These are phyloP conservation scores for Nasalis larvatus DNA, from an alignment of 2,113 vertebrate genomes.

Conservation along the genomic window DNA sequence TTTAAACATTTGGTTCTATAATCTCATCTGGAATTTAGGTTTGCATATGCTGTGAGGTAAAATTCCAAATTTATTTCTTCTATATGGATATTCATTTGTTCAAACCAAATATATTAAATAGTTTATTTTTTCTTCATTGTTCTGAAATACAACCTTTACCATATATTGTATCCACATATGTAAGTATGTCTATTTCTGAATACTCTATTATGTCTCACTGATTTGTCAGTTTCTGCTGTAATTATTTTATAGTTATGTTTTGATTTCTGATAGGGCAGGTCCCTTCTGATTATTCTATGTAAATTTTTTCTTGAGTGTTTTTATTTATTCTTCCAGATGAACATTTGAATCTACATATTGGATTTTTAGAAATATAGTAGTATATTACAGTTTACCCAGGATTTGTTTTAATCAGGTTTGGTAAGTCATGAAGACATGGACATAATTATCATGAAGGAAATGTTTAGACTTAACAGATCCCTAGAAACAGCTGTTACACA, in stretches of 20 bases:
- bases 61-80: slow-evolving; percentile 29
- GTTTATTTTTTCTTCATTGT: neutral
- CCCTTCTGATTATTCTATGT: neutral
- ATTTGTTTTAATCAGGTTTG: neutral
- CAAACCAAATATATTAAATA: neutral
- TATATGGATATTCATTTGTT: neutral
- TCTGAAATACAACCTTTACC: neutral
- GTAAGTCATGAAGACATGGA: neutral
- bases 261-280: slow-evolving; percentile 15
- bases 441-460: neutral
- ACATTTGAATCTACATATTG: slow-evolving; percentile 17
- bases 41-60: neutral
- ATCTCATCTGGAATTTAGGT: neutral
- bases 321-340: neutral
- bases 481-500: neutral
- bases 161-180: neutral
- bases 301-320: neutral
- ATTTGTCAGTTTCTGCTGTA: slow-evolving; percentile 22
- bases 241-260: neutral
- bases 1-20: neutral
- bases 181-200: neutral
- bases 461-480: neutral
- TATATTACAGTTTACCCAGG: neutral
- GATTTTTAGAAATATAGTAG: neutral
- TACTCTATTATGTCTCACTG: neutral